Evolutionary conservation across 2,797 vertebrate genomes (phyloP).

Genomic region (Sarcoramphus papa): DNA sequence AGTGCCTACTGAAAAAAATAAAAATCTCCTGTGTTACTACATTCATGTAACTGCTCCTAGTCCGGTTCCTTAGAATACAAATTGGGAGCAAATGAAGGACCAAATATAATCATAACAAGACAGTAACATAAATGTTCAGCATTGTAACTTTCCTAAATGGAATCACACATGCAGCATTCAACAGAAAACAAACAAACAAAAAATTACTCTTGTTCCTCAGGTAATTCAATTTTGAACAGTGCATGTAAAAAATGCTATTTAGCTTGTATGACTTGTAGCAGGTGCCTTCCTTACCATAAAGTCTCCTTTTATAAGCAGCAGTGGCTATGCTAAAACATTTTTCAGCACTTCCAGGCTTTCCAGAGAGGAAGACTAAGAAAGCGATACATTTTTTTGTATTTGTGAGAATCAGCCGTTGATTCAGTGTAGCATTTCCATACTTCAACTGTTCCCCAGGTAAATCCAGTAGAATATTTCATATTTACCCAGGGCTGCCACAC

Average conservation of each 20-base stretch:
- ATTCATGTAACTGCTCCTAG: background rate
- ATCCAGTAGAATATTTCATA: background rate
- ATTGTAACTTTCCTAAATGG: slow-evolving; percentile 7
- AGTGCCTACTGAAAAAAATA: background rate
- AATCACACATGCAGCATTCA: background rate
- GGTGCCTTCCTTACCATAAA: background rate
- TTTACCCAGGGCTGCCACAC: background rate
- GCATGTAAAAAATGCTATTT: background rate
- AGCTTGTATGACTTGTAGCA: background rate
- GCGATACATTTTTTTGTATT: background rate
- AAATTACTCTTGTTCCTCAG: background rate
- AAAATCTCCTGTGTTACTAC: background rate
- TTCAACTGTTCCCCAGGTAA: background rate
- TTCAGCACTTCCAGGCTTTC: background rate
- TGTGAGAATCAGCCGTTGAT: background rate
- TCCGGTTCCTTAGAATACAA: background rate
- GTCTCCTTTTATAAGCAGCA: background rate
- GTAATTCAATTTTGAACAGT: background rate
- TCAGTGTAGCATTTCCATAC: background rate
- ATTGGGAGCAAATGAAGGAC: background rate
- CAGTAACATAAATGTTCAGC: background rate
- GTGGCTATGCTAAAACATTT: background rate
- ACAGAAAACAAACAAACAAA: background rate
- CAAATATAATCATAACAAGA: background rate
- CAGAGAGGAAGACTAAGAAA: background rate